Evolutionary conservation across 2,113 vertebrate species (phyloP).

Genomic region (Thunnus maccoyii): DNA sequence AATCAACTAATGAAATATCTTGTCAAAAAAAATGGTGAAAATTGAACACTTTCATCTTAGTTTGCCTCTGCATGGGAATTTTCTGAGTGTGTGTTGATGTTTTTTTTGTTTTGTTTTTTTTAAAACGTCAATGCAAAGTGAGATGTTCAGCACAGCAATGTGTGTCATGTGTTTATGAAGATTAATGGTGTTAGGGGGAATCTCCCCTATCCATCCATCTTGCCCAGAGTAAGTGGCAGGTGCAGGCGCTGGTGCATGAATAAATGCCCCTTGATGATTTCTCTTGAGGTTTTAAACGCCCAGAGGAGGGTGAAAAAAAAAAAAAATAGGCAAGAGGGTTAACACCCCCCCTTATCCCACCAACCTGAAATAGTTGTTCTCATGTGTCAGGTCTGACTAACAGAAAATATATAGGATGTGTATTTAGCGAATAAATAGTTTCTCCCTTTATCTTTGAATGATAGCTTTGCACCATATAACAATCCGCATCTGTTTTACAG

Average conservation of each 20-base stretch:
- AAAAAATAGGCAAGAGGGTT: not conserved
- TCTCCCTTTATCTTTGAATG: not conserved
- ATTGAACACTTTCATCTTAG: not conserved
- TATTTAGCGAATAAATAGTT: too few relatives aligned
- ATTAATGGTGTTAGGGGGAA: slow-evolving; percentile 68
- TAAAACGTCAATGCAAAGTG: slow-evolving; percentile 35
- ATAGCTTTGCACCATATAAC: not conserved
- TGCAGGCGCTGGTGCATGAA: slow-evolving; percentile 77
- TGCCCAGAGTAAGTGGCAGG: slow-evolving; percentile 73
- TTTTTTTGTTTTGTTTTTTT: not conserved
- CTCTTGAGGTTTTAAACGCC: slow-evolving; percentile 65
- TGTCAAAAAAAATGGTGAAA: not conserved
- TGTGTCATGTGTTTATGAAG: slow-evolving; percentile 69
- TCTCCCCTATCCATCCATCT: slow-evolving; percentile 75
- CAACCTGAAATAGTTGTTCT: slow-evolving; percentile 43
- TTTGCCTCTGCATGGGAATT: slow-evolving; percentile 17
- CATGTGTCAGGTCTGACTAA: slow-evolving; percentile 4
- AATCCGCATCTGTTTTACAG: slow-evolving; percentile 2
- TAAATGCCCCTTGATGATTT: slow-evolving; percentile 77
- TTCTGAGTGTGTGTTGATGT: not conserved
- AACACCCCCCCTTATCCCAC: not conserved
- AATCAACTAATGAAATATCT: not conserved
- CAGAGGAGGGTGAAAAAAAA: slow-evolving; percentile 12
- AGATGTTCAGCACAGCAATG: slow-evolving; percentile 49
- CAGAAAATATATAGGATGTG: slow-evolving; percentile 27